Percentiles rank a stretch among this genome's conserved stretches.
Evolutionary conservation across 1,140 invertebrate species (phyloP).

Genomic region (Penaeus vannamei): DNA sequence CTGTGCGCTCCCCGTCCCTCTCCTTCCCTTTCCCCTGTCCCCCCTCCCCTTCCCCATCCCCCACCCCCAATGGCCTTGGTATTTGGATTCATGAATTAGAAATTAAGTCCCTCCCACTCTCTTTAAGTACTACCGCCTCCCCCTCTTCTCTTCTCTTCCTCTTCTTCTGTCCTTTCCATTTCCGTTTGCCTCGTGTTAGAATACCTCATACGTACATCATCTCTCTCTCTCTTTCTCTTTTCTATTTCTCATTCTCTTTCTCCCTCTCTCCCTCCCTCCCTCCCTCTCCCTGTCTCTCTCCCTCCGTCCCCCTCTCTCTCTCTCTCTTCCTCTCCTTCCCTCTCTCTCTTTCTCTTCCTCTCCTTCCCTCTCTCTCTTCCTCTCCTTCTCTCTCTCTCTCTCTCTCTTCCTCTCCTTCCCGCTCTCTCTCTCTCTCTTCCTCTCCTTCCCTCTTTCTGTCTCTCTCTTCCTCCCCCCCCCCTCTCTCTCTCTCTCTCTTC

Average conservation of each 20-base stretch:
- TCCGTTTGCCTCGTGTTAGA: neutral
- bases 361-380: neutral
- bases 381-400: neutral
- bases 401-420: neutral
- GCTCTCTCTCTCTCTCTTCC: neutral
- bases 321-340: neutral
- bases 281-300: conserved; percentile 26
- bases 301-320: neutral
- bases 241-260: neutral
- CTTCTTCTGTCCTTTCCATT: conserved; percentile 26
- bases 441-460: neutral
- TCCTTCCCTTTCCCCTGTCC: neutral
- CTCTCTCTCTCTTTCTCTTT: conserved; percentile 45
- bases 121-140: neutral
- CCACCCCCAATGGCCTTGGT: neutral
- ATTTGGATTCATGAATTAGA: neutral
- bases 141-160: conserved; percentile 30
- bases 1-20: neutral
- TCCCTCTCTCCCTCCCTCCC: conserved; percentile 22
- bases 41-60: no score
- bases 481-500: neutral
- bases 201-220: neutral
- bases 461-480: no score
- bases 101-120: neutral
- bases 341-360: neutral